A percentile compares a stretch with the other conserved stretches of the same genome.
phyloP scores from a whole-genome alignment of 2,113 vertebrate species.

The Rhegmatorhina hoffmannsi region DNA sequence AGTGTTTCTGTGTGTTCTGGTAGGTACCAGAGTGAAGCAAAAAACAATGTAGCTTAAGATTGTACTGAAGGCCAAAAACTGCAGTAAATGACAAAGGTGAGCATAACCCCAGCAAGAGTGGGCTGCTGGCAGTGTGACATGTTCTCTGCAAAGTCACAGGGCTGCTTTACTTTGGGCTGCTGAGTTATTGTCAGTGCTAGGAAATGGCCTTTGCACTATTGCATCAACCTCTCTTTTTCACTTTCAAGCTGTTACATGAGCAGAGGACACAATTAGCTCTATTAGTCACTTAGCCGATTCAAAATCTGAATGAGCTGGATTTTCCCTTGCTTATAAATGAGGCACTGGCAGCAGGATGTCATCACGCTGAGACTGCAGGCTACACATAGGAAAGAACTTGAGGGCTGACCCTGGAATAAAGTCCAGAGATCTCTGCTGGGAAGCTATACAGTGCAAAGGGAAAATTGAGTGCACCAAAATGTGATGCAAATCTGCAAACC shows the following conservation, averaged over 20 bases:
- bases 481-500: background rate
- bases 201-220: constrained; percentile 14
- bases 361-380: background rate
- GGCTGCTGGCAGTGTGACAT: background rate
- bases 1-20: background rate
- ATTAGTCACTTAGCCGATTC: constrained; percentile 37
- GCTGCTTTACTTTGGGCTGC: background rate
- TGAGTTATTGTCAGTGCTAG: constrained; percentile 4
- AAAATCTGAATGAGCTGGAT: background rate
- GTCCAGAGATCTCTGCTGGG: background rate
- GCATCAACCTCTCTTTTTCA: background rate
- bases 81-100: background rate
- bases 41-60: background rate
- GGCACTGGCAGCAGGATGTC: background rate
- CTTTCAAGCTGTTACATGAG: background rate
- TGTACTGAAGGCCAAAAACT: background rate
- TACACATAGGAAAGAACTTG: background rate
- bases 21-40: background rate
- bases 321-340: constrained; percentile 13
- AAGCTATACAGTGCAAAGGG: background rate
- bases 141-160: background rate
- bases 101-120: background rate
- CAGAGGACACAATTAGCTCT: constrained; percentile 33
- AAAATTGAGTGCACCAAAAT: background rate
- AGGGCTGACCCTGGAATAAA: background rate